Percentiles rank a stretch among this genome's conserved stretches.
Evolutionary conservation across 2,888 invertebrate species (phyloP).

Genomic region (Diarsia mendica): DNA sequence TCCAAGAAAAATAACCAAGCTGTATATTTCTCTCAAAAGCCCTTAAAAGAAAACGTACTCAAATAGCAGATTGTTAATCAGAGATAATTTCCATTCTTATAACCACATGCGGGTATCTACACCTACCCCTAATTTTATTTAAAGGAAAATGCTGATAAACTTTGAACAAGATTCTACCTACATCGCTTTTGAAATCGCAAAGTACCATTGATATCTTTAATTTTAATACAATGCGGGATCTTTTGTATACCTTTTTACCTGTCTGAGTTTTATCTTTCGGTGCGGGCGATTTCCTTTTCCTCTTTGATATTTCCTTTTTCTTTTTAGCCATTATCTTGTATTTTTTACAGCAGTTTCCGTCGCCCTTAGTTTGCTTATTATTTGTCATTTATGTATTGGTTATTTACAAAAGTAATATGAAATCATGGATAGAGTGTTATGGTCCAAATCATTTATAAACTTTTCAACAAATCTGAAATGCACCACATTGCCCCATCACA

Average conservation of each 20-base stretch:
- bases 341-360: conserved; percentile 19
- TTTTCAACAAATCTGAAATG: not conserved
- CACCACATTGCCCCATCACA: no score
- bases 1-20: not conserved
- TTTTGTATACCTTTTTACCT: conserved; percentile 69
- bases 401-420: not conserved
- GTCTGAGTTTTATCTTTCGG: conserved; percentile 67
- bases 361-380: conserved; percentile 2
- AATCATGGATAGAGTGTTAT: not conserved
- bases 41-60: not conserved
- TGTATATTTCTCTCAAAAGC: not conserved
- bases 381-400: not conserved
- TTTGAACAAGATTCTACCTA: conserved; percentile 32
- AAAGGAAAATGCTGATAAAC: conserved; percentile 13
- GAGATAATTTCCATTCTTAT: not conserved
- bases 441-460: not conserved
- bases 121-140: conserved; percentile 9
- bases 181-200: conserved; percentile 32
- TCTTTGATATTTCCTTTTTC: conserved; percentile 43
- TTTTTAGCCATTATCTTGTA: conserved; percentile 25
- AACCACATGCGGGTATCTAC: conserved; percentile 25
- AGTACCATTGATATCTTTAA: conserved; percentile 60
- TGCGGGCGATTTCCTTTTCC: conserved; percentile 50
- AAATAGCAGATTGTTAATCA: conserved; percentile 6
- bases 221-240: conserved; percentile 69